These are phyloP conservation scores for Noctua fimbriata DNA, from an alignment of 2,888 invertebrate species.

Conservation along the genomic window DNA sequence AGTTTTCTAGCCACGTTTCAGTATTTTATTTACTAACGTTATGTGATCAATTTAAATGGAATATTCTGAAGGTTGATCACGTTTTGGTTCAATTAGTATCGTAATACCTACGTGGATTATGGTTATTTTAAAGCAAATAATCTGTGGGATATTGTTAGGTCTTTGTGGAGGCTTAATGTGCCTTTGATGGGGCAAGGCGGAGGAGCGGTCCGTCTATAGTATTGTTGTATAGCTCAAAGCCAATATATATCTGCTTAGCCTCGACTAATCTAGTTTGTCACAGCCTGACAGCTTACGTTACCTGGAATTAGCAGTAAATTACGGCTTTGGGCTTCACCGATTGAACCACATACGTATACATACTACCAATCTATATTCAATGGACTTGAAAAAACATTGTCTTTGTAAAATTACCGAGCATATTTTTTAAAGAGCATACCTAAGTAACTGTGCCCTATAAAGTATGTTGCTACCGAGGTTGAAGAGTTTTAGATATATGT, in stretches of 20 bases:
- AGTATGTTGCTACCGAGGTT: not conserved
- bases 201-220: not conserved
- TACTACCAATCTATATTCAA: not conserved
- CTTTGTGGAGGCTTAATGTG: too few relatives aligned
- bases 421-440: not conserved
- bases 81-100: too few relatives aligned
- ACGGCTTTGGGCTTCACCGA: not conserved
- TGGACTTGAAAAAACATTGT: not conserved
- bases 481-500: not conserved
- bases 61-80: too few relatives aligned
- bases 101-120: too few relatives aligned
- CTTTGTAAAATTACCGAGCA: not conserved
- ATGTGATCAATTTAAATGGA: not conserved
- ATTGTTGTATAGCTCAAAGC: not conserved
- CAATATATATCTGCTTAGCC: not conserved
- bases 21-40: not conserved
- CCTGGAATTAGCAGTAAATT: conserved; percentile 13
- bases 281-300: conserved; percentile 7
- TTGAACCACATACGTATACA: not conserved
- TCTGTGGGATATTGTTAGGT: too few relatives aligned
- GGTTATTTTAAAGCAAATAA: too few relatives aligned
- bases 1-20: not conserved
- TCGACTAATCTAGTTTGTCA: conserved; percentile 2
- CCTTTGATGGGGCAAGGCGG: too few relatives aligned
- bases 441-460: not conserved